phyloP scores from a whole-genome alignment of 2,113 vertebrate species.

The Cebus imitator region DNA sequence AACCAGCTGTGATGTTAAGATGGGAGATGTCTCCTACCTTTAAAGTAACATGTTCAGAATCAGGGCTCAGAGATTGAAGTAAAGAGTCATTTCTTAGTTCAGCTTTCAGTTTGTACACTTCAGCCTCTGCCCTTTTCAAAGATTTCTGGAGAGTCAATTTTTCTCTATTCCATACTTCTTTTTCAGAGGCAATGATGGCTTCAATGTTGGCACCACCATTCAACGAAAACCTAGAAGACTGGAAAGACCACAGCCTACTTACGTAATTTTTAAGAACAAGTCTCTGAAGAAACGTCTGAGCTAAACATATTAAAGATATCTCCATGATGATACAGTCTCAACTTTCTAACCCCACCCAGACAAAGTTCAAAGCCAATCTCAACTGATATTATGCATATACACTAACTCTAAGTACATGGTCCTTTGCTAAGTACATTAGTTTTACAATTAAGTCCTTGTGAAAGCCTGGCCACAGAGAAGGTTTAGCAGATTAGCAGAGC shows the following conservation, averaged over 20 bases:
- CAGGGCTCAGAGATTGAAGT: conserved; percentile 85
- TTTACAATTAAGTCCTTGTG: not conserved
- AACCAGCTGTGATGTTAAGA: accelerated
- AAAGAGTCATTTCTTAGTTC: conserved; percentile 90
- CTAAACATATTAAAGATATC: conserved; percentile 19
- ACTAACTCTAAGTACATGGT: not conserved
- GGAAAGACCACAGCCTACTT: conserved; percentile 57
- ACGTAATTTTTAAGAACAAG: not conserved
- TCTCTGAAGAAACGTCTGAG: not conserved
- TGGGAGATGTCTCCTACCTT: conserved; percentile 85
- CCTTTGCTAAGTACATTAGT: not conserved
- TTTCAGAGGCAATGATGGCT: conserved; percentile 87
- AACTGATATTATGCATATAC: not conserved
- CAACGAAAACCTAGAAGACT: conserved; percentile 83
- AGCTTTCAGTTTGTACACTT: conserved; percentile 88
- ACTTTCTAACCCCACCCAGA: not conserved
- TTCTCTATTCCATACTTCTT: conserved; percentile 91
- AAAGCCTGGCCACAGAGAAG: not conserved
- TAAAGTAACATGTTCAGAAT: conserved; percentile 88
- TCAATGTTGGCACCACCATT: conserved; percentile 79
- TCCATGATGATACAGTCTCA: not conserved
- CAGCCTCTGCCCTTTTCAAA: conserved; percentile 89
- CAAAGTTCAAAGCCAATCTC: not conserved
- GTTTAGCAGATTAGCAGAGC: not conserved
- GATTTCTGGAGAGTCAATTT: conserved; percentile 89